Evolutionary conservation across 2,113 vertebrate species (phyloP), one percentile per base, ranked within the genome.

Genomic region (Thalassoma bifasciatum): DNA sequence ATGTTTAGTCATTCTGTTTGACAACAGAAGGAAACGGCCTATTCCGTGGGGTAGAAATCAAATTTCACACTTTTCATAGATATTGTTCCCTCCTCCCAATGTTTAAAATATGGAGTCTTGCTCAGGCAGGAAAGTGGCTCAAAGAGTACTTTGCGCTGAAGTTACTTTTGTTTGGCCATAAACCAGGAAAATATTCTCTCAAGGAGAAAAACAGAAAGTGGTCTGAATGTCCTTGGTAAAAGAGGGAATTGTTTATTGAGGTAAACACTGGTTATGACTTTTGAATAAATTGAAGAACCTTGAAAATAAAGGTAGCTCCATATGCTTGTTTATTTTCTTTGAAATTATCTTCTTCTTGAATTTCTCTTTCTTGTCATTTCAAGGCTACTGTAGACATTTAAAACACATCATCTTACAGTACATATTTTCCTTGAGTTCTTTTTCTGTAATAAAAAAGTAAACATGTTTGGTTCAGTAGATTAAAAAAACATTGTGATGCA

Each of bases 1-100:
- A 51, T 93, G 90, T 93, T 94, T 94, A 94, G 91, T 93, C 88
- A 94, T 93, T 94, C 93, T 93, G 92, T 94, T 94, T 94, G 93
- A 94, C 92, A 93, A 94, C 91, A 92, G 85, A 93, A 92, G 91
- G 87, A 92, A 92, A 88, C 70, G 77, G 85, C 76, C 87, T 86
- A 91, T 93, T 90, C 92, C 89, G 38, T 75, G 46, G 88, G 89
- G 90, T 84, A 63, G 85, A 73, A 91, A 90, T 91, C 84, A 88
- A 82, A 88, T 89, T 92, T 86, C 82, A 76, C 84, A 82, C 86
- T 91, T 92, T 89, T 89, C 81, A 84, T 62, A 81, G 83, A 91
- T 91, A 90, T 88, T 85, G 82, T 91, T 89, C 79, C 77, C 64
- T 81, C 83, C 82, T 84, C 75, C 69, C 50, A 87, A 91, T 90